Base-by-base conservation (phyloP, 2,888 invertebrate genomes). In the Ectemnius cavifrons region DNA sequence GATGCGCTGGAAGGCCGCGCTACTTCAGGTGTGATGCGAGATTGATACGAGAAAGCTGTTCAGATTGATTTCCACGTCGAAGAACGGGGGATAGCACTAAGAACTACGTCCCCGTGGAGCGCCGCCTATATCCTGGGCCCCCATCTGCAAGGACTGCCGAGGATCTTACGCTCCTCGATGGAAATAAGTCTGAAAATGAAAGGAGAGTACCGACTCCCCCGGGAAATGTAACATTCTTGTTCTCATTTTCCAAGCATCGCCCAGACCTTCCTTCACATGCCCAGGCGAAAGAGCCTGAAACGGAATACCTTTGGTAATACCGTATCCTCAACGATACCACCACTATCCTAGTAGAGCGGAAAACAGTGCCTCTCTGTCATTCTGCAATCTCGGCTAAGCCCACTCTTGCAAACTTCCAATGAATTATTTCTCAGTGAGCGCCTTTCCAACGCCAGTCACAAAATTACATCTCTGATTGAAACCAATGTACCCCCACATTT, bases 221-320 rank as follows among this genome's bases (percentile, higher is more conserved):
- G 85, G 85, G 85, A 85, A 85, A 85, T 85, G 85, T 82, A 79
- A 77, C 80, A 81, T 77, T 77, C 80, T 79, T 75, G 75, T 76
- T 76, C 79, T 75, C 83, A 64, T 75, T 76, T 60, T 72, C 65
- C 63, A 73, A 78, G 73, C 74, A 69, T 72, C 63, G 63, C 67
- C 75, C 77, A 77, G 80, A 70, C 75, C 73, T 67, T 71, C 66
- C 67, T 65, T 61, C 57, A 68, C 67, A 66, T 62, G 23, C 62
- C 47, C n/a, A 27, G 11, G 52, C 68, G 63, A 64, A 37, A 57
- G 65, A 45, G 69, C 16, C 14, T 14, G 14, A 16, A 60, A 60
- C 27, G 46, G 49, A 63, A 65, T 56, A 56, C 61, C 45, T 71
- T 46, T 71, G 28, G 63, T 16, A 52, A 52, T 52, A 52, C 52